Evolutionary conservation across 2,888 invertebrate species (phyloP), one percentile per base, ranked within the genome.

Genomic region (Metallyticus violacea): DNA sequence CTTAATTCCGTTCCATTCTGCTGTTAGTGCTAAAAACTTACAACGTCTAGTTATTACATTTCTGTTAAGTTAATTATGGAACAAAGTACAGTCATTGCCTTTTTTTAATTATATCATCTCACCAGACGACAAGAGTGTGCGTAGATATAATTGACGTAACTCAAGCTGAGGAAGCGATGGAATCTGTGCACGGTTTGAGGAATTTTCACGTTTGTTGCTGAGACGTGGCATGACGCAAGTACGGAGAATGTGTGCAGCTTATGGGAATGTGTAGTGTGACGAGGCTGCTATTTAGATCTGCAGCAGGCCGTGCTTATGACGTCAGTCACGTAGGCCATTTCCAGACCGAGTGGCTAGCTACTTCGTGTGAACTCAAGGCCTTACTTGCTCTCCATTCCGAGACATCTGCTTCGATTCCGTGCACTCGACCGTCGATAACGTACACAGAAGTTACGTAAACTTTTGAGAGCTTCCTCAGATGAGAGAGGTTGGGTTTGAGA

Each of bases 251-350:
- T 4, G 40, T 62, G 40, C 40, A 62, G 40, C 40, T 62, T 62
- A 62, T 62, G 40, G 40, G 40, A 62, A 22, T 62, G 40, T 62
- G 15, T 62, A 62, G 40, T 40, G 40, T 62, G 40, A 62, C 40
- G 40, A 62, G 40, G 40, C 40, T 15, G 40, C 40, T 62, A 62
- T 62, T 62, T 62, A 62, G 40, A 62, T 62, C 40, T 81, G 29
- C 81, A 30, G 40, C 40, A 62, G 40, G 40, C 40, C 40, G 9
- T 62, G 15, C 15, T 62, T 62, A 62, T 83, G 76, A 83, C 83
- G 83, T 77, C 83, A 83, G 83, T 83, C 83, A 83, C 83, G 83
- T 83, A 83, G 77, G 28, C 77, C 76, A 77, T 22, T 83, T 83
- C 83, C 77, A 83, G 77, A 83, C 83, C 28, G 22, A 27, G 83